Evolutionary conservation across 2,888 invertebrate genomes (phyloP), one percentile per base, ranked within the genome.

Genomic region (Lamproptera curius): DNA sequence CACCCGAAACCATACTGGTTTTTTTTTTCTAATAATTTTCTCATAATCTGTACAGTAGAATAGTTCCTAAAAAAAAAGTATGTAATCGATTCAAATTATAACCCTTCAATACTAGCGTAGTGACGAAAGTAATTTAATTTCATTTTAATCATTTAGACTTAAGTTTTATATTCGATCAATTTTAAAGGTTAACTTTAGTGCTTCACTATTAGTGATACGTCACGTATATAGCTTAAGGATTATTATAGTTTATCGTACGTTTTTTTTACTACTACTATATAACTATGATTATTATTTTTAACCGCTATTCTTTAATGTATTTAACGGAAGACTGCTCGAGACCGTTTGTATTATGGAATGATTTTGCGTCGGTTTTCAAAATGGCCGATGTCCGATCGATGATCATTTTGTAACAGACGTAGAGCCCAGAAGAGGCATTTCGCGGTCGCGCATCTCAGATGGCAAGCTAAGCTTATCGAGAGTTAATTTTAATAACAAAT

Each of bases 41-140:
- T 64, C 58, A 71, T 72, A 68, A 71, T 73, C 67, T 86, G 86
- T 86, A 86, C 84, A 86, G 86, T 79, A 82, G 83, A 62, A 80
- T 85, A 86, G 86, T 84, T 86, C 85, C 86, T 86, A 79, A 46
- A 43, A 33, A 62, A 68, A 28, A 28, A 28, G n/a, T n/a, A 65
- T 80, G 69, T 86, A 86, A 85, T 85, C 83, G 72, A 83, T 80
- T 75, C 76, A 76, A 78, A 79, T 71, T 79, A 74, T 85, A 86
- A 81, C 74, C 84, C 74, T 80, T 74, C 61, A 69, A 72, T 76
- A 71, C 68, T 81, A 75, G 77, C 66, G 79, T 80, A 76, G 59
- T 54, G 61, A 66, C 62, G 69, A n/a, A 58, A 67, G 76, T 78
- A 73, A 70, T 74, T 73, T 65, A 73, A 70, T 72, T 62, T 58